A percentile compares a stretch with the other conserved stretches of the same genome.
phyloP scores from a whole-genome alignment of 2,888 invertebrate genomes.

The Diploptera punctata region DNA sequence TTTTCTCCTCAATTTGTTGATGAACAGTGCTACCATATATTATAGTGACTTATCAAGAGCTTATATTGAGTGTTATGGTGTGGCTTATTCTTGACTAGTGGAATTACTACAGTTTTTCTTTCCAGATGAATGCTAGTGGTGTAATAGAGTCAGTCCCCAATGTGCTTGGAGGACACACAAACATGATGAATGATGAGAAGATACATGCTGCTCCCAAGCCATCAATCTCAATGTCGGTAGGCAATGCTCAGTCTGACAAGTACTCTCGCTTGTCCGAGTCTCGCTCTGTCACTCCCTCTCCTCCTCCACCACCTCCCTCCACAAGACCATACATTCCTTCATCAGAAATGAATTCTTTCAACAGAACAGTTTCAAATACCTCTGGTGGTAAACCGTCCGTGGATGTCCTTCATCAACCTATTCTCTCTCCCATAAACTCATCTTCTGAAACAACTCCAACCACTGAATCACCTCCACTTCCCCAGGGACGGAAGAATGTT shows the following conservation, averaged over 20 bases:
- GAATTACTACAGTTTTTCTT: too few species aligned
- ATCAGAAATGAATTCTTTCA: constrained; percentile 39
- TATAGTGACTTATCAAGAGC: too few species aligned
- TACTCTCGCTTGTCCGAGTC: constrained; percentile 78
- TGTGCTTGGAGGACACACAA: constrained; percentile 1
- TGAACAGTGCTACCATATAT: too few species aligned
- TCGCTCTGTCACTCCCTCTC: constrained; percentile 73
- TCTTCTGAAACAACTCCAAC: constrained; percentile 64
- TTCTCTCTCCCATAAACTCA: constrained; percentile 51
- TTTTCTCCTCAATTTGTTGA: too few species aligned
- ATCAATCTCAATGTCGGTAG: constrained; percentile 4
- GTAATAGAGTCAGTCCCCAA: constrained; percentile 47
- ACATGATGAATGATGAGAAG: not conserved
- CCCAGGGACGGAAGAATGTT: not conserved
- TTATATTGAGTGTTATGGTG: too few species aligned
- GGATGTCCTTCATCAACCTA: constrained; percentile 18
- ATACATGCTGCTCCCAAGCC: not conserved
- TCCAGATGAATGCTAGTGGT: constrained; percentile 61
- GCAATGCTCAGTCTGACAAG: constrained; percentile 50
- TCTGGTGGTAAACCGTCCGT: not conserved
- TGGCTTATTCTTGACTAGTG: too few species aligned
- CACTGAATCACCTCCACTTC: constrained; percentile 49
- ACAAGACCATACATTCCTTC: constrained; percentile 38
- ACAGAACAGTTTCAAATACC: constrained; percentile 33
- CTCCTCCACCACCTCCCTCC: constrained; percentile 60